Evolutionary conservation across 2,797 vertebrate species (phyloP), one percentile per base, ranked within the genome.

Genomic region (Tarsius wallacei): DNA sequence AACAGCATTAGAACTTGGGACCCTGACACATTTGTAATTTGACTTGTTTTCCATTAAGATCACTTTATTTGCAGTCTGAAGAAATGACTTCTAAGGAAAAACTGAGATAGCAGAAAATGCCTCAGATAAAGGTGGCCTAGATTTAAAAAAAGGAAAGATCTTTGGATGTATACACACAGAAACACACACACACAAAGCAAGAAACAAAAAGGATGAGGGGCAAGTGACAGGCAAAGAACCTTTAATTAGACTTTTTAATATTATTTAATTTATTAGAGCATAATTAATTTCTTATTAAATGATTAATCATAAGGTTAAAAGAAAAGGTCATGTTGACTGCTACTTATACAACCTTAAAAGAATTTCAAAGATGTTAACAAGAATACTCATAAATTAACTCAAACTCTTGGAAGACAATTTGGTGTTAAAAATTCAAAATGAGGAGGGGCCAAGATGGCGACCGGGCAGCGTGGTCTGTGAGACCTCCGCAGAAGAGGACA

Each of bases 271-370:
- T 80, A 93, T 97, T 97, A 95, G 51, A 95, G 47, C 87, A 77
- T 97, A 97, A 98, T 96, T 97, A 94, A 80, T 93, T 96, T 95
- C 71, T 88, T 96, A 97, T 87, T 64, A 96, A 96, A 94, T 87
- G 89, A 96, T 94, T 95, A 95, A 97, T 95, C 76, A 88, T 83
- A 96, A 93, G 47, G 36, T 93, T 95, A 91, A 63, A 89, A 78
- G 95, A 78, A 98, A 97, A 98, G 96, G 96, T 95, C 91, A 96
- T 57, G 91, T 22, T 93, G 85, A 97, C 94, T 97, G 61, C 78
- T 97, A 98, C 96, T 95, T 91, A 97, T 55, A 94, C 36, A 93
- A 51, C 55, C 47, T 95, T 96, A 70, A 82, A 97, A 97, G 86
- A 96, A 87, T 95, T 90, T 89, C 83, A 87, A 93, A 94, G 53